Evolutionary conservation across 2,797 vertebrate genomes (phyloP).

Genomic region (Tragelaphus oryx): DNA sequence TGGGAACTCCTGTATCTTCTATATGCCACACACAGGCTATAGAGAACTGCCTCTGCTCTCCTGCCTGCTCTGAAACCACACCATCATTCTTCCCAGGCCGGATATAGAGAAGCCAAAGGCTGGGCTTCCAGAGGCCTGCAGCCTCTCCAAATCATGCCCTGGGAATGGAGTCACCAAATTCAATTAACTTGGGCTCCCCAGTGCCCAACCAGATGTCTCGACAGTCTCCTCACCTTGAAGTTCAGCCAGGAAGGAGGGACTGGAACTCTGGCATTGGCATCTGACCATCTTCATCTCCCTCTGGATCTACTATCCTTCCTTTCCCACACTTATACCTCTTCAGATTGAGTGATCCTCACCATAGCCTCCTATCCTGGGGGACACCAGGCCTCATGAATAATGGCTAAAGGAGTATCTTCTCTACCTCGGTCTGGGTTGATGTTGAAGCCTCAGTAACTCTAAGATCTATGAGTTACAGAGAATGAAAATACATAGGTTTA

Average conservation of each 20-base stretch:
- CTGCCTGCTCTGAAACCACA: background rate
- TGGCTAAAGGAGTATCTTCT: background rate
- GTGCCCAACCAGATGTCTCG: background rate
- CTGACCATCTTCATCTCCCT: background rate
- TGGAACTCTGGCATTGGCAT: background rate
- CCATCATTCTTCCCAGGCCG: background rate
- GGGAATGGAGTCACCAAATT: background rate
- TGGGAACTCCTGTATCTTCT: background rate
- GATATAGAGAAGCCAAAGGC: background rate
- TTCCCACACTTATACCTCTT: background rate
- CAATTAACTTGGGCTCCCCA: background rate
- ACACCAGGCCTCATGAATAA: background rate
- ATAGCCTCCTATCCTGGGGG: background rate
- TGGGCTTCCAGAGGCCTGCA: background rate
- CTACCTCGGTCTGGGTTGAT: background rate
- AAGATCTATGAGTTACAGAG: background rate
- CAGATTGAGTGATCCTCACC: background rate
- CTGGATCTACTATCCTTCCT: background rate
- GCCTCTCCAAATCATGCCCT: background rate
- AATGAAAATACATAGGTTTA: background rate
- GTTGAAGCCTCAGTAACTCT: background rate
- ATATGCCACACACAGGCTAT: background rate
- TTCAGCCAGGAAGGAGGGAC: background rate
- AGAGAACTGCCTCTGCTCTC: background rate
- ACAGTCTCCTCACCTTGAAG: background rate